Conservation (phyloP, 2,113 vertebrate genomes). For the Scomber scombrus region DNA sequence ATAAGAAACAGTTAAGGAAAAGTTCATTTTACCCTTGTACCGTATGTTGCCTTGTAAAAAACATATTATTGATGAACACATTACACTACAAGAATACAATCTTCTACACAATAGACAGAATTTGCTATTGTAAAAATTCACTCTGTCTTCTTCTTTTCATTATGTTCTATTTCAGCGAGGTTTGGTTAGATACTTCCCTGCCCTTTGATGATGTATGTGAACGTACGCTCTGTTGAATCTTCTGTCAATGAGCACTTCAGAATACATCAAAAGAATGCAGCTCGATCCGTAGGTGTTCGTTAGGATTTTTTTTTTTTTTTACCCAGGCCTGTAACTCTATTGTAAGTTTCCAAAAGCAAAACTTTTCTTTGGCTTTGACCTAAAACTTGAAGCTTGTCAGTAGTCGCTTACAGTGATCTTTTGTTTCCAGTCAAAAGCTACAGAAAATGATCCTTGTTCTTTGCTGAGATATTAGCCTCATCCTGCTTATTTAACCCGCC, state of each 20-base stretch:
- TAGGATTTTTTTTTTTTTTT: constrained; percentile 1
- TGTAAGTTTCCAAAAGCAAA: constrained; percentile 34
- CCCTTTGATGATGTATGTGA: constrained; percentile 32
- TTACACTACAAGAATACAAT: background rate
- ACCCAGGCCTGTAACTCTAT: background rate
- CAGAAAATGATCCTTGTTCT: background rate
- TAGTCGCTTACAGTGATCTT: background rate
- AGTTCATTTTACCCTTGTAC: constrained; percentile 1
- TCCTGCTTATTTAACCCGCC: constrained; percentile 12
- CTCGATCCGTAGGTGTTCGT: constrained; percentile 47
- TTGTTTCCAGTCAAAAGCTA: background rate
- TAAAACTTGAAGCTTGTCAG: constrained; percentile 24
- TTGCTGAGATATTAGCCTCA: background rate
- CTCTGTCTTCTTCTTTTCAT: background rate
- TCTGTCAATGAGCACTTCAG: constrained; percentile 36
- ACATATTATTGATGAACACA: background rate
- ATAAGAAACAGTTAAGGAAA: background rate
- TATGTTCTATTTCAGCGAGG: background rate
- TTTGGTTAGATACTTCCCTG: background rate
- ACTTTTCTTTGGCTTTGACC: constrained; percentile 32
- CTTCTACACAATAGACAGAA: background rate
- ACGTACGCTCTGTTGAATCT: constrained; percentile 15
- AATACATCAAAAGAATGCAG: constrained; percentile 13
- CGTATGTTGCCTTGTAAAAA: background rate
- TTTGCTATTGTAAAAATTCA: background rate